Evolutionary conservation across 2,797 vertebrate genomes (phyloP), one percentile per base, ranked within the genome.

Genomic region (Pangasius krempfi): DNA sequence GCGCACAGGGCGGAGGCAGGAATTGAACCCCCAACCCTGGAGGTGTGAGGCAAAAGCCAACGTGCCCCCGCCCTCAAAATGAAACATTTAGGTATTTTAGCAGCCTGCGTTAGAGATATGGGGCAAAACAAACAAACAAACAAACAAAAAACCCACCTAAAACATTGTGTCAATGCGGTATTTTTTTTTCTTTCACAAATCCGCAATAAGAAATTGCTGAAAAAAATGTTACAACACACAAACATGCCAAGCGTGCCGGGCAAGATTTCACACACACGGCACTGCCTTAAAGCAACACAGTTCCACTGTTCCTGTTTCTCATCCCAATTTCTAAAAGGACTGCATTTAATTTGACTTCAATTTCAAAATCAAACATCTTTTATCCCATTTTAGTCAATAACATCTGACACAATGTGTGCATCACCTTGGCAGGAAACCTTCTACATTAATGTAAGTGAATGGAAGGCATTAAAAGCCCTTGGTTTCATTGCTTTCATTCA

Each of bases 241-340:
- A 91, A 88, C 89, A 89, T 83, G 82, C 88, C 56, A 85, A 88
- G 87, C 78, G 90, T 88, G 89, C 86, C 70, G 68, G 70, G 78
- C 84, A 83, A 47, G 40, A 83, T 64, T 66, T 50, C 81, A 64
- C 25, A 83, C 33, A 22, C 22, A 27, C 14, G 64, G 18, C 84
- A 50, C 44, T 89, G 12, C 73, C 56, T 89, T 75, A 52, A 56
- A 89, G 70, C 86, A 88, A 79, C 73, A 88, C 30, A 50, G 9
- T 10, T 33, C 86, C 70, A 66, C 40, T 14, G 33, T 6, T 25
- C 66, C 16, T 30, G 12, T n/a, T 16, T 0, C 54, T 4, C 47
- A 33, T 27, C 44, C 5, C 3, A 16, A n/a, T 64, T 47, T 64
- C 80, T 64, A 5, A 9, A 62, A 82, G 58, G 5, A 8, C 52